Evolutionary conservation across 2,888 invertebrate genomes (phyloP), one percentile per base, ranked within the genome.

Genomic region (Mimas tiliae): DNA sequence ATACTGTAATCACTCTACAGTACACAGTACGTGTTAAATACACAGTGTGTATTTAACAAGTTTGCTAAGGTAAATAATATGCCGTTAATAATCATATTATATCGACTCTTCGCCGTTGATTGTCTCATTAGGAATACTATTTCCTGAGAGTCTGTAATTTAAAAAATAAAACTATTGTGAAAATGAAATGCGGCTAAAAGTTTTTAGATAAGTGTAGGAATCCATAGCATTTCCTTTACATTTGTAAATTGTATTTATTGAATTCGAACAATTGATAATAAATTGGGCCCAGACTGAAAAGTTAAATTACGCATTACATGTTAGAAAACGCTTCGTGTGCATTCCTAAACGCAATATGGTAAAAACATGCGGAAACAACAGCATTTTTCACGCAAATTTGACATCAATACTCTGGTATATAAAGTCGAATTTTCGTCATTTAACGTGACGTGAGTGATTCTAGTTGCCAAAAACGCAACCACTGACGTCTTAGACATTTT

Each of bases 201-300:
- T 58, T 34, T 42, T 38, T 8, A 16, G 1, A 9, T 19, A 38
- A 42, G 42, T 58, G 58, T 58, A 42, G 42, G 42, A 19, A 42
- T 19, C 6, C 19, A 42, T 58, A 58, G 58, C 38, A 58, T 58
- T 58, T 58, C 42, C 38, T 58, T 42, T 58, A 58, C 38, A 11
- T 58, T 58, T 50, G 50, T 50, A 58, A 58, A 19, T 38, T 42
- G 42, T 58, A 58, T 58, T 58, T 58, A 58, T 55, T 58, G 42
- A 52, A 52, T 52, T 19, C 42, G 58, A 58, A 58, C 58, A 58
- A 58, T 33, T 33, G 14, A 33, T 53, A 53, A 53, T 53, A 42
- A 55, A 33, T 55, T 38, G 58, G 38, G 58, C 58, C 58, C 58
- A 58, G 38, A 58, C 58, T 58, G 58, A 42, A 42, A 58, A 38